These are phyloP conservation scores for Brotula barbata DNA, from an alignment of 2,797 vertebrate species.

Conservation along the genomic window DNA sequence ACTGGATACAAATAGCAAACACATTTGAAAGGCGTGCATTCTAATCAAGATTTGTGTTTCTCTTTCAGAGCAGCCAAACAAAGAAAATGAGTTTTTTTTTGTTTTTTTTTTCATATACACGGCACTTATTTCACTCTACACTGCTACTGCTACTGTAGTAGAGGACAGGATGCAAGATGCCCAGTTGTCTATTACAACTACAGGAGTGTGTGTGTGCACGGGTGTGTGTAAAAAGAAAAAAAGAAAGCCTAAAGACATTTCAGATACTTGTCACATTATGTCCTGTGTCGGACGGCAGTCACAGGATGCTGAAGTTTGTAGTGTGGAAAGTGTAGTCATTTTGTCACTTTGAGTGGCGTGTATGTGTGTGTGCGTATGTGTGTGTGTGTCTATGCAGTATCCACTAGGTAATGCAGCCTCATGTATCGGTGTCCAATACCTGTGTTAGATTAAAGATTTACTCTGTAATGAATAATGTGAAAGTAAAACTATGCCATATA, in stretches of 20 bases:
- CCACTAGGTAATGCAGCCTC: constrained; percentile 81
- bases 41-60: no score
- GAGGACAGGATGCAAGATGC: constrained; percentile 47
- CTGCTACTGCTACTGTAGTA: constrained; percentile 4
- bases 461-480: constrained; percentile 87
- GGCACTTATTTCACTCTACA: background rate
- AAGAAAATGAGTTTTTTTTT: no score
- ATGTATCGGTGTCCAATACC: constrained; percentile 83
- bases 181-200: constrained; percentile 63
- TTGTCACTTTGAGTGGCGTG: constrained; percentile 56
- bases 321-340: constrained; percentile 68
- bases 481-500: constrained; percentile 86
- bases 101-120: no score
- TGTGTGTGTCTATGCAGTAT: constrained; percentile 75
- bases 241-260: constrained; percentile 65
- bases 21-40: no score
- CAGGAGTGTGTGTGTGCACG: constrained; percentile 24
- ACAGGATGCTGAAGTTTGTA: constrained; percentile 48
- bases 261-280: constrained; percentile 62
- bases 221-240: constrained; percentile 32
- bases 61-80: no score
- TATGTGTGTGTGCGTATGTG: constrained; percentile 41
- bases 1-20: no score
- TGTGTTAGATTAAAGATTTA: constrained; percentile 83
- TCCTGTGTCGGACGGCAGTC: constrained; percentile 18